phyloP scores from a whole-genome alignment of 2,113 vertebrate species.

The Paradoxurus hermaphroditus region DNA sequence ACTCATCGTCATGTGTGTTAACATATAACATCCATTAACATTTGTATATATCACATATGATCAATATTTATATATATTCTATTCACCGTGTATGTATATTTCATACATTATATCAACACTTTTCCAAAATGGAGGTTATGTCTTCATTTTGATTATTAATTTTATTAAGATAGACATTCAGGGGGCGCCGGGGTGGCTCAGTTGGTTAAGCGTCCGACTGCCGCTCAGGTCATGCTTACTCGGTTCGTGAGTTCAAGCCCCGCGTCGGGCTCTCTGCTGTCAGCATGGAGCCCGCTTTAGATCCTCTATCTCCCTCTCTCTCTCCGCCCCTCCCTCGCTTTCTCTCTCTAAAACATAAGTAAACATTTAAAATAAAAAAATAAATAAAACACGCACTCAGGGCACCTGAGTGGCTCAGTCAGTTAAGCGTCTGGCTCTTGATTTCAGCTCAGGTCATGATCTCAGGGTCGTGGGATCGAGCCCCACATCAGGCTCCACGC shows the following conservation, averaged over 20 bases:
- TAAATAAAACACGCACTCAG: no score
- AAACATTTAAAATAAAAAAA: no score
- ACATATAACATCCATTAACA: not conserved
- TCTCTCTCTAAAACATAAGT: not conserved
- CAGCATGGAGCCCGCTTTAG: not conserved
- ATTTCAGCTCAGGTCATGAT: not conserved
- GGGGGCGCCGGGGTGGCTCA: not conserved
- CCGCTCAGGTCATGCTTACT: not conserved
- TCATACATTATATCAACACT: not conserved
- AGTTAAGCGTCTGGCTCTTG: not conserved
- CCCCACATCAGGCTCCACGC: no score
- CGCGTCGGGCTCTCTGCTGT: not conserved
- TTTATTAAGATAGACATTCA: not conserved
- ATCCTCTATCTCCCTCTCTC: not conserved
- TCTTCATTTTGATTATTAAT: not conserved
- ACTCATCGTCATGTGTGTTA: not conserved
- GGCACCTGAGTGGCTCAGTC: no score
- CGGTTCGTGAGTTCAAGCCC: not conserved
- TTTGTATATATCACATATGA: not conserved
- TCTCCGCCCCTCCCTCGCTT: not conserved
- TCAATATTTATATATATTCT: not conserved
- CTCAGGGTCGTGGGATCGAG: not conserved
- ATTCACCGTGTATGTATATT: not conserved
- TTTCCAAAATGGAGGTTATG: not conserved
- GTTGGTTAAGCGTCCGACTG: not conserved